phyloP scores from a whole-genome alignment of 2,888 invertebrate genomes.

The Lepeophtheirus nordmannii region DNA sequence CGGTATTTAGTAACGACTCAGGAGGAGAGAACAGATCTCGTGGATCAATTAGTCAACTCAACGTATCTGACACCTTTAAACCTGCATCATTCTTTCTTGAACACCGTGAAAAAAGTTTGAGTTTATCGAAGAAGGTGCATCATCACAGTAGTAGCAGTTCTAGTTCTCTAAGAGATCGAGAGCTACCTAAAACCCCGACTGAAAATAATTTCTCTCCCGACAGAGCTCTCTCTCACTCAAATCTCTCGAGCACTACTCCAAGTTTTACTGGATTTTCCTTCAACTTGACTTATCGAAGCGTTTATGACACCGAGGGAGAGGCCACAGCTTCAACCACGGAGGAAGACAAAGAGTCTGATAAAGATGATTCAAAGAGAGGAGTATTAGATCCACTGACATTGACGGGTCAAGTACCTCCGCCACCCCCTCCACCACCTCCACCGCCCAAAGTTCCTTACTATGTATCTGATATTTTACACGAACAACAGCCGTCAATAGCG shows the following conservation, averaged over 20 bases:
- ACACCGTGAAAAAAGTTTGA: not conserved
- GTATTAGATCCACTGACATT: too few species aligned
- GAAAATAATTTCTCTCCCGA: not conserved
- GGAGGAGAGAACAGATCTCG: not conserved
- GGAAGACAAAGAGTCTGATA: constrained; percentile 31
- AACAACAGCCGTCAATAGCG: not conserved
- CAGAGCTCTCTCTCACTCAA: not conserved
- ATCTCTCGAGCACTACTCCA: not conserved
- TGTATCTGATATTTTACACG: constrained; percentile 26
- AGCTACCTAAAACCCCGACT: constrained; percentile 15
- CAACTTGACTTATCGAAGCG: constrained; percentile 17
- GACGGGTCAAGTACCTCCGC: too few species aligned
- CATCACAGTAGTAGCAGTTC: not conserved
- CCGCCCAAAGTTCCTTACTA: constrained; percentile 25
- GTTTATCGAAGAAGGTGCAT: not conserved
- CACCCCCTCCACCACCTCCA: not conserved
- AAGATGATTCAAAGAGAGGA: too few species aligned
- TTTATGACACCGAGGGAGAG: constrained; percentile 13
- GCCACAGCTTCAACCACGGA: not conserved
- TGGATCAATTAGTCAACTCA: not conserved
- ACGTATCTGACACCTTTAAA: constrained; percentile 51
- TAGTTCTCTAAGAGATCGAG: not conserved
- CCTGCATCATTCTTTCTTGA: constrained; percentile 73
- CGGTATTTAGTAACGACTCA: not conserved
- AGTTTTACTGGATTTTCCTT: not conserved